These are phyloP conservation scores for Tetanocera ferruginea DNA, from an alignment of 2,888 invertebrate species.

Conservation along the genomic window DNA sequence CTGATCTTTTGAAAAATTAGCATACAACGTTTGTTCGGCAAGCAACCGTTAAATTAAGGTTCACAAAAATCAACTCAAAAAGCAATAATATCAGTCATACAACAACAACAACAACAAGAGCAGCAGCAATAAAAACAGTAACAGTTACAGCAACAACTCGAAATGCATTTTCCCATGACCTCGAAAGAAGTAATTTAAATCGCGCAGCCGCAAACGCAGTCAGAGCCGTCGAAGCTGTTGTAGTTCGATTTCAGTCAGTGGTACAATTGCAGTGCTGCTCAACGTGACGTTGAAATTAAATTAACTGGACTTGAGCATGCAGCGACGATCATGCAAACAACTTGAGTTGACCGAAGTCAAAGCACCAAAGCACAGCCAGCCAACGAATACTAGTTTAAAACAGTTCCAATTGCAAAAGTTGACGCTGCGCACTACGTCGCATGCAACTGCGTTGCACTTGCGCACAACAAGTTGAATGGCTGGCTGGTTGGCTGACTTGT, in stretches of 20 bases:
- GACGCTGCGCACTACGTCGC: neutral
- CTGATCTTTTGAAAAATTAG: constrained; percentile 31
- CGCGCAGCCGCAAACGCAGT: constrained; percentile 49
- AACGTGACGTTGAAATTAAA: constrained; percentile 32
- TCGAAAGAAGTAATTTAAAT: constrained; percentile 64
- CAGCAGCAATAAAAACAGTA: constrained; percentile 1
- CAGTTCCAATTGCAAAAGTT: neutral
- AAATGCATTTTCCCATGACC: constrained; percentile 63
- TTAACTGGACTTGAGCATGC: constrained; percentile 16
- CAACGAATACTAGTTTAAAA: constrained; percentile 39
- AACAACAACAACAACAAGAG: constrained; percentile 11
- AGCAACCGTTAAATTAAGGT: constrained; percentile 14
- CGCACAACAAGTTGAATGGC: neutral
- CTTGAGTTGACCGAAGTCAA: neutral
- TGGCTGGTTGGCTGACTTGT: neutral
- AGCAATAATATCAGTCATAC: neutral
- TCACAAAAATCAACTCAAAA: constrained; percentile 2
- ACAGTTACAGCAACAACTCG: constrained; percentile 11
- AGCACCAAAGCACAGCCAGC: neutral
- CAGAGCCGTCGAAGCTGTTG: constrained; percentile 26
- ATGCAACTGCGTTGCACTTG: constrained; percentile 9
- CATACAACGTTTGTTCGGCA: constrained; percentile 7
- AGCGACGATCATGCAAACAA: constrained; percentile 1
- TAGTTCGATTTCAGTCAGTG: neutral
- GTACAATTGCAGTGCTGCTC: neutral